These are phyloP conservation scores for Notodonta ziczac DNA, from an alignment of 2,888 invertebrate genomes.

Conservation along the genomic window DNA sequence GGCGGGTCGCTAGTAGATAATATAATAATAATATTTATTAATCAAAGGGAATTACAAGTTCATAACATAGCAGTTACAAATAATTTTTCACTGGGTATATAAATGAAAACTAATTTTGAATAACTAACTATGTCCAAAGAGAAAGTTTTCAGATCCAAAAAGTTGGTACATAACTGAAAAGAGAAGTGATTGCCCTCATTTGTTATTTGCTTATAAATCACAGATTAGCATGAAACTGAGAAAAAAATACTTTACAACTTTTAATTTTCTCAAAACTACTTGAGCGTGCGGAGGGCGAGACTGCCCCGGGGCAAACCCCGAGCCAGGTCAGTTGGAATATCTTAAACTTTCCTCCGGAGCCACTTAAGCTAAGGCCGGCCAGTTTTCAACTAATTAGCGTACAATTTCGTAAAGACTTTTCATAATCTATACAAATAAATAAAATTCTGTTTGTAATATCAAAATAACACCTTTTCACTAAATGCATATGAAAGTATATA, in stretches of 20 bases:
- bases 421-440: background rate
- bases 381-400: conserved; percentile 6
- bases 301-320: background rate
- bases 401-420: background rate
- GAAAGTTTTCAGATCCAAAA: background rate
- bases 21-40: no score
- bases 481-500: no score
- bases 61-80: no score
- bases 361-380: background rate
- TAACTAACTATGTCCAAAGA: background rate
- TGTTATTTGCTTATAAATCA: background rate
- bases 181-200: background rate
- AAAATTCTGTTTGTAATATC: no score
- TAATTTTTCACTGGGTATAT: no score
- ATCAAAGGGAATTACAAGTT: no score
- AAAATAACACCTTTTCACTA: no score
- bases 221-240: background rate
- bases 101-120: no score
- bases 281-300: background rate
- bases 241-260: background rate
- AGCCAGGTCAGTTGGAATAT: conserved; percentile 2
- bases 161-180: background rate
- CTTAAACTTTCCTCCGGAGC: conserved; percentile 2
- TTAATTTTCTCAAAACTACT: background rate
- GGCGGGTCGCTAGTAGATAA: no score